Evolutionary conservation across 2,797 vertebrate genomes (phyloP).

Genomic region (Enteromius trimaculatus): DNA sequence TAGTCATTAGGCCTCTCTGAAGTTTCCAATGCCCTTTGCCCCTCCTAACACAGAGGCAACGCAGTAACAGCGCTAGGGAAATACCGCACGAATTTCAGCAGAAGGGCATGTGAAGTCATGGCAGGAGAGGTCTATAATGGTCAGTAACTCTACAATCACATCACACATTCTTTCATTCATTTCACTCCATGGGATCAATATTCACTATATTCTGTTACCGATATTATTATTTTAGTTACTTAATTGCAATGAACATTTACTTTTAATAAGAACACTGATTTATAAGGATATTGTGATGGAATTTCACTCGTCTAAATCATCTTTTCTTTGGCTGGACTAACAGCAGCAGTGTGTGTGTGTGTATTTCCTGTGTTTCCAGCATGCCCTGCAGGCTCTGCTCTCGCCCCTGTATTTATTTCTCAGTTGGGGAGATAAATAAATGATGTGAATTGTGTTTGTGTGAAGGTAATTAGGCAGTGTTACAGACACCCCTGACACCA

Average conservation of each 20-base stretch:
- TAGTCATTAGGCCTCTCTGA: conserved; percentile 76
- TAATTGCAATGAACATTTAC: neutral
- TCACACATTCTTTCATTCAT: neutral
- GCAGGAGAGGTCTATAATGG: neutral
- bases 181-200: neutral
- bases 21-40: conserved; percentile 60
- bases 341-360: conserved; percentile 20
- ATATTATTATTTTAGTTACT: neutral
- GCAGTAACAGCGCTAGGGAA: neutral
- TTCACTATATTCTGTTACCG: neutral
- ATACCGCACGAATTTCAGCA: conserved; percentile 12
- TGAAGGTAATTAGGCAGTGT: conserved; percentile 70
- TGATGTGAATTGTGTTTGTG: conserved; percentile 72
- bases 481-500: conserved; percentile 24
- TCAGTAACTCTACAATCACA: neutral
- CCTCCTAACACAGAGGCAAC: conserved; percentile 48
- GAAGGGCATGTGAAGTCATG: conserved; percentile 22
- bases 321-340: conserved; percentile 25
- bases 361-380: conserved; percentile 41
- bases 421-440: conserved; percentile 75
- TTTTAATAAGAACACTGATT: conserved; percentile 8
- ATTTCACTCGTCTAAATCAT: conserved; percentile 23
- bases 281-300: conserved; percentile 2
- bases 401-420: conserved; percentile 66
- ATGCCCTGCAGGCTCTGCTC: conserved; percentile 65